These are phyloP conservation scores for Aphidius colemani DNA, from an alignment of 2,888 invertebrate genomes.

Conservation along the genomic window DNA sequence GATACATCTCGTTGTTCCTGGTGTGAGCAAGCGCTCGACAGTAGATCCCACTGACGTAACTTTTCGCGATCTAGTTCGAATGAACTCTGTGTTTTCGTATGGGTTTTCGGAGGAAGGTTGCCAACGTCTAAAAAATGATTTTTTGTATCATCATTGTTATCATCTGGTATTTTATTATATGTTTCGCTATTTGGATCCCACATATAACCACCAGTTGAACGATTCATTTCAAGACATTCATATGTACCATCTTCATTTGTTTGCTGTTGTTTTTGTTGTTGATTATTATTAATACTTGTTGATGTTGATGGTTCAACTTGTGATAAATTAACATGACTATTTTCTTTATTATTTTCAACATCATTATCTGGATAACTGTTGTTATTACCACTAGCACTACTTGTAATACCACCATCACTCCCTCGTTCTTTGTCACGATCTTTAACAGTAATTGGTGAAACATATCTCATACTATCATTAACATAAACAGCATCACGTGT, in stretches of 20 bases:
- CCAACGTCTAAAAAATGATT: slow-evolving; percentile 62
- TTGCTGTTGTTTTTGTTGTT: slow-evolving; percentile 11
- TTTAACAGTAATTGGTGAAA: slow-evolving; percentile 45
- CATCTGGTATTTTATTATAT: slow-evolving; percentile 43
- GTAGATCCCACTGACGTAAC: slow-evolving; percentile 84
- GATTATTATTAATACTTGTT: slow-evolving; percentile 12
- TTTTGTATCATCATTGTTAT: background rate
- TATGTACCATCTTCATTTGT: slow-evolving; percentile 64
- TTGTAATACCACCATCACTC: slow-evolving; percentile 6
- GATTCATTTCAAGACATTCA: slow-evolving; percentile 64
- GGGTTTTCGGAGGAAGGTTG: slow-evolving; percentile 56
- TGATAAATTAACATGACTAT: no score
- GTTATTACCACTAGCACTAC: slow-evolving; percentile 44
- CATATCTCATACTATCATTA: slow-evolving; percentile 69
- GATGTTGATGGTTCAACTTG: no score
- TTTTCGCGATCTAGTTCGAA: slow-evolving; percentile 80
- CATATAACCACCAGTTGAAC: slow-evolving; percentile 51
- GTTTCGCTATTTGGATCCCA: slow-evolving; percentile 59
- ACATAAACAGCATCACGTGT: slow-evolving; percentile 79
- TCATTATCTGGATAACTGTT: slow-evolving; percentile 57
- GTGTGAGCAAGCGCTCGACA: slow-evolving; percentile 73
- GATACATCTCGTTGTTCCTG: slow-evolving; percentile 57
- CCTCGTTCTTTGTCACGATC: slow-evolving; percentile 29
- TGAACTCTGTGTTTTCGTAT: slow-evolving; percentile 42
- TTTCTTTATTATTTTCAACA: no score